A percentile compares a stretch with the other conserved stretches of the same genome.
These are phyloP conservation scores for Nysson spinosus DNA, from an alignment of 2,888 invertebrate genomes.

Conservation along the genomic window DNA sequence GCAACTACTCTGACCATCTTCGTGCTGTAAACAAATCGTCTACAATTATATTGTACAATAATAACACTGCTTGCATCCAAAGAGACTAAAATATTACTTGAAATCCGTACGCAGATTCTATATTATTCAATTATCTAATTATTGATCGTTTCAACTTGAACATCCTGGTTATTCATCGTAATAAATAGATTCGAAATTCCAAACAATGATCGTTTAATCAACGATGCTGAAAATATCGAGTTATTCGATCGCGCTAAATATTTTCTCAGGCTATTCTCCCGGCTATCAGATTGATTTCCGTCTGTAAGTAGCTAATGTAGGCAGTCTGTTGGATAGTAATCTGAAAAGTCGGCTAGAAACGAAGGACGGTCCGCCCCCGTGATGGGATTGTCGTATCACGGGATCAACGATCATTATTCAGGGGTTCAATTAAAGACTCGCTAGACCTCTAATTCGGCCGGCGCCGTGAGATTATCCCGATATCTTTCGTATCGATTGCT, in stretches of 20 bases:
- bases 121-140: too few relatives aligned
- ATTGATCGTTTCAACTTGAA: too few relatives aligned
- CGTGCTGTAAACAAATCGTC: too few relatives aligned
- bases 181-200: not conserved
- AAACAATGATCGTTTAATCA: slow-evolving; percentile 9
- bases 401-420: slow-evolving; percentile 76
- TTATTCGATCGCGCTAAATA: slow-evolving; percentile 36
- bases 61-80: too few relatives aligned
- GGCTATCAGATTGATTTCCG: slow-evolving; percentile 37
- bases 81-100: too few relatives aligned
- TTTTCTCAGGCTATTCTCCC: not conserved
- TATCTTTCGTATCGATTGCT: slow-evolving; percentile 73
- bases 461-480: slow-evolving; percentile 70
- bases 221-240: slow-evolving; percentile 27
- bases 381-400: slow-evolving; percentile 65
- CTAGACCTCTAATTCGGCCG: slow-evolving; percentile 73
- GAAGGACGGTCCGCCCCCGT: slow-evolving; percentile 57
- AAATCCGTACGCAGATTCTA: too few relatives aligned
- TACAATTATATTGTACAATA: too few relatives aligned
- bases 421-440: slow-evolving; percentile 75
- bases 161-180: too few relatives aligned
- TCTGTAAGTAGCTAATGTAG: slow-evolving; percentile 32
- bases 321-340: slow-evolving; percentile 48
- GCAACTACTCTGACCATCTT: too few relatives aligned
- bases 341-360: slow-evolving; percentile 39